Conservation (phyloP, 2,113 vertebrate genomes). For the Tachysurus fulvidraco region DNA sequence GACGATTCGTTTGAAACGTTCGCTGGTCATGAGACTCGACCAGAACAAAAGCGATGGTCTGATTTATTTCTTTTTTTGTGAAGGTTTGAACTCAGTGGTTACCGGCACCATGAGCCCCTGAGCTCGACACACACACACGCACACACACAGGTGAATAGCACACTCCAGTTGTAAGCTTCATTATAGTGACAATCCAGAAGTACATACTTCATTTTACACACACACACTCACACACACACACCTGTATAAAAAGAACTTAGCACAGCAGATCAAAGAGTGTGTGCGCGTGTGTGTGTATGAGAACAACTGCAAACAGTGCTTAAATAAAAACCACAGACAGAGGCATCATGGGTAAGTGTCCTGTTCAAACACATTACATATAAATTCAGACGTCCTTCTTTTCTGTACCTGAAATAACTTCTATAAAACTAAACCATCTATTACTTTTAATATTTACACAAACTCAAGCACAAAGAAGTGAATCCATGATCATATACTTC, state of each 20-base stretch:
- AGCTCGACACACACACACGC: neutral
- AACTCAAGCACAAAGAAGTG: neutral
- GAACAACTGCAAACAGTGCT: constrained; percentile 42
- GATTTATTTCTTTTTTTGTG: no score
- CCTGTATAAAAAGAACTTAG: neutral
- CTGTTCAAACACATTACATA: neutral
- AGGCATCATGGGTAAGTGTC: neutral
- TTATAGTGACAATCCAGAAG: constrained; percentile 42
- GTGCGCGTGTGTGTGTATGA: constrained; percentile 12
- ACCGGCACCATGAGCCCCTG: constrained; percentile 47
- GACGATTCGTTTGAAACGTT: constrained; percentile 1
- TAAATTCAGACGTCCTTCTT: neutral
- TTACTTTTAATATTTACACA: constrained; percentile 45
- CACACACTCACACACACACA: constrained; percentile 24
- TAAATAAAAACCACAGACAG: constrained; percentile 33
- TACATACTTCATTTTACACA: constrained; percentile 1
- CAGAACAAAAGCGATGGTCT: constrained; percentile 16
- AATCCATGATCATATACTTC: neutral
- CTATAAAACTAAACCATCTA: constrained; percentile 48
- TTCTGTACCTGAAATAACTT: constrained; percentile 37
- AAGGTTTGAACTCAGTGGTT: neutral
- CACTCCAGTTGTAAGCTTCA: neutral
- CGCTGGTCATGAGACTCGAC: neutral
- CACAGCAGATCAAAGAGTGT: constrained; percentile 32
- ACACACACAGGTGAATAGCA: neutral